phyloP scores from a whole-genome alignment of 1,140 invertebrate species.

The Steinernema khuongi region DNA sequence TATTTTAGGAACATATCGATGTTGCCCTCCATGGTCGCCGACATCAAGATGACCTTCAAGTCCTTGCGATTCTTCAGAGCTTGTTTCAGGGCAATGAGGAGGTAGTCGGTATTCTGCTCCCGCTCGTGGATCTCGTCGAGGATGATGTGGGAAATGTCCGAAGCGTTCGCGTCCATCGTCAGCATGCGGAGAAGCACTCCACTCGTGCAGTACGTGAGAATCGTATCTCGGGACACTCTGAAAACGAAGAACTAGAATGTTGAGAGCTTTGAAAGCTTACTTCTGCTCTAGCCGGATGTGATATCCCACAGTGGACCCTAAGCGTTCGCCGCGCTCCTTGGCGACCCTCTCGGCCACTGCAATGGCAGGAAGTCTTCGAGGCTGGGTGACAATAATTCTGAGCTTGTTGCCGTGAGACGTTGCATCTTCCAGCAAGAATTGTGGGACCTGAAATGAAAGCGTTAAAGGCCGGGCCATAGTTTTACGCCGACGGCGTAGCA shows the following conservation, averaged over 20 bases:
- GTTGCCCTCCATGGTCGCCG: constrained; percentile 76
- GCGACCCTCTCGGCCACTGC: constrained; percentile 74
- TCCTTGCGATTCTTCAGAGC: constrained; percentile 68
- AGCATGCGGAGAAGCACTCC: constrained; percentile 79
- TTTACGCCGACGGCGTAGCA: too few relatives aligned
- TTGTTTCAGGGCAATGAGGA: constrained; percentile 77
- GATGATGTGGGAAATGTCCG: constrained; percentile 79
- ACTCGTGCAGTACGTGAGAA: constrained; percentile 83
- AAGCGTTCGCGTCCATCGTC: constrained; percentile 70
- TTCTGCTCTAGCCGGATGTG: constrained; percentile 76
- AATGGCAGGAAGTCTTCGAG: constrained; percentile 80
- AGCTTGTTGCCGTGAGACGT: constrained; percentile 67
- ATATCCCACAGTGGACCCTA: constrained; percentile 84
- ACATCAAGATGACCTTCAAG: constrained; percentile 76
- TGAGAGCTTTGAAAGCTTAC: constrained; percentile 43
- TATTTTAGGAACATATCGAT: constrained; percentile 76
- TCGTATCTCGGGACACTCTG: constrained; percentile 72
- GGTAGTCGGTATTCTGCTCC: constrained; percentile 84
- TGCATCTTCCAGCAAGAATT: constrained; percentile 78
- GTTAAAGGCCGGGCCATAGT: too few relatives aligned
- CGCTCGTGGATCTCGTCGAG: constrained; percentile 92
- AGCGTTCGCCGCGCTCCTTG: constrained; percentile 76
- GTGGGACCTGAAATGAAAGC: constrained; percentile 69
- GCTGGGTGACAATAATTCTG: constrained; percentile 85
- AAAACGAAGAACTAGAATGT: constrained; percentile 36